Conservation (phyloP, 2,888 invertebrate genomes). For the Helleia helle region DNA sequence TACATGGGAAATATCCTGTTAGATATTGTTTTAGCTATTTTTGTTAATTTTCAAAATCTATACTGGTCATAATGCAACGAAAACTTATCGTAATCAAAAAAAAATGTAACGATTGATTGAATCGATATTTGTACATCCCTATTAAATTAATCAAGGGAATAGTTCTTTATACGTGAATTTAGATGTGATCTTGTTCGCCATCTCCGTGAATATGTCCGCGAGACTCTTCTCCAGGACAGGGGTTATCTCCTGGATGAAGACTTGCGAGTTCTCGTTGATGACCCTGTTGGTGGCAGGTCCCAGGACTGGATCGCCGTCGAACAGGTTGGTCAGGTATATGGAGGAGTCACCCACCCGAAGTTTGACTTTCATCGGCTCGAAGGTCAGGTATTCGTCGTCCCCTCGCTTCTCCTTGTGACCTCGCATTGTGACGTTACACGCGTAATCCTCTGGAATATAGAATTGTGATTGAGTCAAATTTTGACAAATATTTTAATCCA, state of each 20-base stretch:
- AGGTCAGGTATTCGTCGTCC: constrained; percentile 75
- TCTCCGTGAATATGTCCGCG: constrained; percentile 78
- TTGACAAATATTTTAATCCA: no score
- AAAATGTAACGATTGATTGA: no score
- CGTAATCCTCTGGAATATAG: constrained; percentile 74
- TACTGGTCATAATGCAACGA: no score
- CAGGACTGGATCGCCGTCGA: constrained; percentile 77
- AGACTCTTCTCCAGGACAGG: constrained; percentile 78
- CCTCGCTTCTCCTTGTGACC: constrained; percentile 73
- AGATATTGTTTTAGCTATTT: no score
- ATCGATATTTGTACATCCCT: constrained; percentile 12
- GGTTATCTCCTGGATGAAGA: constrained; percentile 79
- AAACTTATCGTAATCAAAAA: no score
- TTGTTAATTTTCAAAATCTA: no score
- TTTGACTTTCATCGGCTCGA: constrained; percentile 76
- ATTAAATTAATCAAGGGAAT: constrained; percentile 63
- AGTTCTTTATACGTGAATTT: constrained; percentile 81
- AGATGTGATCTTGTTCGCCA: constrained; percentile 80
- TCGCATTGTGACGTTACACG: constrained; percentile 77
- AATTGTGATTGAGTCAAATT: no score
- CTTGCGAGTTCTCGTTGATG: constrained; percentile 78
- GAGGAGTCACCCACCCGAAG: constrained; percentile 75
- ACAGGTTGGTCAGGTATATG: constrained; percentile 78
- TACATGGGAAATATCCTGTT: no score
- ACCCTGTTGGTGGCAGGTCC: constrained; percentile 79